Conservation (phyloP, 2,113 vertebrate species). For the Callochromis pleurospilus region DNA sequence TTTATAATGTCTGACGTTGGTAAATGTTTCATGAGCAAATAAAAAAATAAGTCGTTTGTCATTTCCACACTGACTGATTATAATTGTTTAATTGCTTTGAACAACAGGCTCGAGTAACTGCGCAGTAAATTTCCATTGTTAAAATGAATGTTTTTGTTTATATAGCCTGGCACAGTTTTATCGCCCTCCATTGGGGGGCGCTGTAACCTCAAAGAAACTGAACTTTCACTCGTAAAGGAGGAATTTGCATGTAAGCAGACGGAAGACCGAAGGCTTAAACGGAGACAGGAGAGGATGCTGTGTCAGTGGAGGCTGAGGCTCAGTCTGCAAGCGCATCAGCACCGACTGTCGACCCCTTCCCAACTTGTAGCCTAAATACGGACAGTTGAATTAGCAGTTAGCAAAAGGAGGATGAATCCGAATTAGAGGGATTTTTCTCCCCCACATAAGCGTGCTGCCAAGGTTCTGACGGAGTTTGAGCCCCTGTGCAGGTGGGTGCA, state of each 20-base stretch:
- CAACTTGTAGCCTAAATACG: neutral
- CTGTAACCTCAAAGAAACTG: neutral
- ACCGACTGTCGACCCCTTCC: neutral
- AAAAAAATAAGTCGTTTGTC: conserved; percentile 21
- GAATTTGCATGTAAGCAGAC: neutral
- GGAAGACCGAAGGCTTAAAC: neutral
- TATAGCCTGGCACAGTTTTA: neutral
- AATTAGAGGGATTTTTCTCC: neutral
- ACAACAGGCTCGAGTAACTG: neutral
- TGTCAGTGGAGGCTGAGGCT: conserved; percentile 1
- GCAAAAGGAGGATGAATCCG: neutral
- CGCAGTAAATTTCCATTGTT: neutral
- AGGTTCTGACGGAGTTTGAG: neutral
- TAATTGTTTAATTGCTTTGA: neutral
- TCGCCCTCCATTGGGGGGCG: conserved; percentile 26
- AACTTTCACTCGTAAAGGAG: neutral
- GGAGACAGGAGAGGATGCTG: neutral
- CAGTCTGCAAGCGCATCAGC: neutral
- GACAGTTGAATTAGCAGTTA: neutral
- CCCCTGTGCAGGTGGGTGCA: conserved; percentile 22
- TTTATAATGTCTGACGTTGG: conserved; percentile 6
- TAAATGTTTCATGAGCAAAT: conserved; percentile 28
- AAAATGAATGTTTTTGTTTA: neutral
- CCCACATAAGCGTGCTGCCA: neutral
- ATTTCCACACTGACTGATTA: neutral